Conservation (phyloP, 2,888 invertebrate genomes). For the Holacanthella duospinosa region DNA sequence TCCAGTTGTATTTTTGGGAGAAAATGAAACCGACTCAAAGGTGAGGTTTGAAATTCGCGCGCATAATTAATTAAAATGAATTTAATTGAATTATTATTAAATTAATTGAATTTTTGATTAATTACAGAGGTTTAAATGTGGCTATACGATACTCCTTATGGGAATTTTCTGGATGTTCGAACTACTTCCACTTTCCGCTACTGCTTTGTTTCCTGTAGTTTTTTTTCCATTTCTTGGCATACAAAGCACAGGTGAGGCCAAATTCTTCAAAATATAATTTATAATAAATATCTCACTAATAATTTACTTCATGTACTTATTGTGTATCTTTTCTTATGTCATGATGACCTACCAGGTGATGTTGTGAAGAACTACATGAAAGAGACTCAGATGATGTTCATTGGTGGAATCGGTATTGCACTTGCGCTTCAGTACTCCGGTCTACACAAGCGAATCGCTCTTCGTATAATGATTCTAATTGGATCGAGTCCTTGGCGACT, state of each 20-base stretch:
- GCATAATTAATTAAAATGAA: too few species aligned
- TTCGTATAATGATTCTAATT: slow-evolving; percentile 41
- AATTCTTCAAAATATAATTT: neutral
- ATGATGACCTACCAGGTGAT: too few species aligned
- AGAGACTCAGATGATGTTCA: slow-evolving; percentile 38
- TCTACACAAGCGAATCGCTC: slow-evolving; percentile 45
- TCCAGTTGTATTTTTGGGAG: neutral
- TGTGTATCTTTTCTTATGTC: too few species aligned
- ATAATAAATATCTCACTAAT: too few species aligned
- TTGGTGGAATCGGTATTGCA: slow-evolving; percentile 46
- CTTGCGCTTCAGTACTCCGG: slow-evolving; percentile 46
- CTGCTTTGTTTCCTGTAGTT: slow-evolving; percentile 70
- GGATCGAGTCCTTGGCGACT: slow-evolving; percentile 31
- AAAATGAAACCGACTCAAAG: neutral
- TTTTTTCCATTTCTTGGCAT: slow-evolving; percentile 73
- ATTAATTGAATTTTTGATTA: neutral
- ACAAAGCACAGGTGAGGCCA: slow-evolving; percentile 45
- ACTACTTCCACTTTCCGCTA: slow-evolving; percentile 66
- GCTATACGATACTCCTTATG: slow-evolving; percentile 70
- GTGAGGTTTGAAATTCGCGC: neutral
- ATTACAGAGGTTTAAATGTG: slow-evolving; percentile 56
- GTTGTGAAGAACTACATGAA: slow-evolving; percentile 30
- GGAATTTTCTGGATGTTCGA: slow-evolving; percentile 65
- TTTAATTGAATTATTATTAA: neutral
- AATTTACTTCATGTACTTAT: too few species aligned